Evolutionary conservation across 64 coral and sea anemone species (phyloP).

Genomic region (Dendrophyllia cribrosa): DNA sequence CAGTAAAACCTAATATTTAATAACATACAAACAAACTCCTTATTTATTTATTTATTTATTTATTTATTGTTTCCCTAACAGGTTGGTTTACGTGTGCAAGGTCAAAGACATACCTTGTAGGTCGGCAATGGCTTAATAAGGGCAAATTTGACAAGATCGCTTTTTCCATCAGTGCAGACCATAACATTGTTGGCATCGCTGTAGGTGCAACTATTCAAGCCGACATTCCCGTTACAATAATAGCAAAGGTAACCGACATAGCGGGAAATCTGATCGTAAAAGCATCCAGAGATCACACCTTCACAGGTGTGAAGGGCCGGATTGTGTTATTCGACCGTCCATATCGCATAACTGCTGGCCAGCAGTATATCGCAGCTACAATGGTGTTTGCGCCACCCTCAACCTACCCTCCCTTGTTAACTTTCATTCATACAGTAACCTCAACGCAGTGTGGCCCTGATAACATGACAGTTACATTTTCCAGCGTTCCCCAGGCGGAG

Average conservation of each 20-base stretch:
- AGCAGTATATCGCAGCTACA: constrained; percentile 16
- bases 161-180: neutral
- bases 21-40: no score
- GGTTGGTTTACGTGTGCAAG: neutral
- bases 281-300: neutral
- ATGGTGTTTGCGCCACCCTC: neutral
- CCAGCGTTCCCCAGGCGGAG: neutral
- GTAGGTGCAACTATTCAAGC: neutral
- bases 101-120: neutral
- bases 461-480: neutral
- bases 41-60: no score
- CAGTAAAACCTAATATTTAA: no score
- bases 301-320: no score
- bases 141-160: constrained; percentile 31
- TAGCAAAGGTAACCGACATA: neutral
- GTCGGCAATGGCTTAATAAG: neutral
- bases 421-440: no score
- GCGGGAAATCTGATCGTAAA: neutral
- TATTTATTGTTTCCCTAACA: no score
- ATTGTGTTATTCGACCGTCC: neutral
- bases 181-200: neutral
- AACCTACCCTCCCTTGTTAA: no score
- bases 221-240: neutral
- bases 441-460: neutral
- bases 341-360: neutral